Evolutionary conservation across 2,888 invertebrate genomes (phyloP), one percentile per base, ranked within the genome.

Genomic region (Xestia c-nigrum): DNA sequence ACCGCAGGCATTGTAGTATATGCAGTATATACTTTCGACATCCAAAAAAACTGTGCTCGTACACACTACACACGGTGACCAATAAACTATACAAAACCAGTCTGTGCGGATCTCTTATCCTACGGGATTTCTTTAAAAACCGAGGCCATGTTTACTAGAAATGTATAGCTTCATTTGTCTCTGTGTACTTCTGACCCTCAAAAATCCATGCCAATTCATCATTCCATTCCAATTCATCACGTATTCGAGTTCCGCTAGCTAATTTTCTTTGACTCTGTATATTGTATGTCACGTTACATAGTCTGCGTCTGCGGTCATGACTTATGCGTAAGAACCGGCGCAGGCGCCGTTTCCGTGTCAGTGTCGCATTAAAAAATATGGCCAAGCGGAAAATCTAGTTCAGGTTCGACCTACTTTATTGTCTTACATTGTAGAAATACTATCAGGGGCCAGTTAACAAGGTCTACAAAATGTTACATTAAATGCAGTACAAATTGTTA

Each of bases 341-440:
- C 71, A 21, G 55, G n/a, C 57, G 57, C 31, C 16, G 55, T 50
- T 79, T 79, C 77, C 61, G 76, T 79, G 81, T 89, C 89, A 87
- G 80, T 81, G 87, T 85, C 83, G 78, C 80, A 67, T 81, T 61
- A 84, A 89, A 90, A 90, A 88, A 87, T 88, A 87, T 86, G 61
- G 69, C 64, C 63, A 47, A 68, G 80, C 76, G 63, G 76, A 76
- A 83, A 80, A 76, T 87, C 87, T 87, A 82, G 87, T 86, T 84
- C 82, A 81, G 82, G 43, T 72, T 61, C 78, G 72, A 69, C 87
- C 85, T 76, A 76, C 77, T 87, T 85, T 69, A 72, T 71, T 70
- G 59, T 63, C 19, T 77, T 73, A 86, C 87, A 81, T 71, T 74
- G 78, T 75, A 83, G 76, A 80, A 74, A 74, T 76, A 70, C 63